A percentile compares a stretch with the other conserved stretches of the same genome.
These are phyloP conservation scores for Alosa sapidissima DNA, from an alignment of 2,797 vertebrate genomes.

Conservation along the genomic window DNA sequence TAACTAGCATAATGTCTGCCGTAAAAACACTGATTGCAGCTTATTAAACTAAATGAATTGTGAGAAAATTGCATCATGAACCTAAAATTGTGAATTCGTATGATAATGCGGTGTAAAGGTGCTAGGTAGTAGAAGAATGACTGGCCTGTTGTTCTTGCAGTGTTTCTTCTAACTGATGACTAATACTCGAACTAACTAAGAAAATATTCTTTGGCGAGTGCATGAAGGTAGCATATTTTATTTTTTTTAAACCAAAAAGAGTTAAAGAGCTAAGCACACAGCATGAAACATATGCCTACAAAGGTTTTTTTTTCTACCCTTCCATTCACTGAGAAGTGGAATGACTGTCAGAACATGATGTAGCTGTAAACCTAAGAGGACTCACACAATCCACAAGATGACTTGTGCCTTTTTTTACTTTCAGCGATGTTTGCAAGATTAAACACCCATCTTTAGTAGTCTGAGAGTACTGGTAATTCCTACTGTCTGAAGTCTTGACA, in stretches of 20 bases:
- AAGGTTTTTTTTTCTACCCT: not conserved
- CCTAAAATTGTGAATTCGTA: no score
- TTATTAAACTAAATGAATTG: no score
- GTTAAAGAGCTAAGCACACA: not conserved
- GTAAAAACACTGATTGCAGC: no score
- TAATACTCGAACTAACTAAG: not conserved
- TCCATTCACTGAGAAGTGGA: constrained; percentile 1
- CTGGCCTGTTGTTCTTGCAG: not conserved
- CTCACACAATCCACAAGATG: not conserved
- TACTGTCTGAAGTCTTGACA: constrained; percentile 50
- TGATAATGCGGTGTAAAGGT: not conserved
- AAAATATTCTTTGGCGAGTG: not conserved
- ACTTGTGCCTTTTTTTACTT: not conserved
- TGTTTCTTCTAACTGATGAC: constrained; percentile 4
- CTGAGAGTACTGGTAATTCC: constrained; percentile 46
- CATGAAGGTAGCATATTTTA: not conserved
- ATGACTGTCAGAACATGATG: not conserved
- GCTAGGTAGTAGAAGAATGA: not conserved
- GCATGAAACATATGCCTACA: constrained; percentile 4
- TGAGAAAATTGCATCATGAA: no score
- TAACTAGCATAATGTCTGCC: no score
- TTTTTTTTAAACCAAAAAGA: not conserved
- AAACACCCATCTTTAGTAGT: constrained; percentile 43
- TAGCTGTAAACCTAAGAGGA: not conserved
- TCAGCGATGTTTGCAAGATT: not conserved